Evolutionary conservation across 2,797 vertebrate genomes (phyloP), one percentile per base, ranked within the genome.

Genomic region (Ptychobarbus kaznakovi): DNA sequence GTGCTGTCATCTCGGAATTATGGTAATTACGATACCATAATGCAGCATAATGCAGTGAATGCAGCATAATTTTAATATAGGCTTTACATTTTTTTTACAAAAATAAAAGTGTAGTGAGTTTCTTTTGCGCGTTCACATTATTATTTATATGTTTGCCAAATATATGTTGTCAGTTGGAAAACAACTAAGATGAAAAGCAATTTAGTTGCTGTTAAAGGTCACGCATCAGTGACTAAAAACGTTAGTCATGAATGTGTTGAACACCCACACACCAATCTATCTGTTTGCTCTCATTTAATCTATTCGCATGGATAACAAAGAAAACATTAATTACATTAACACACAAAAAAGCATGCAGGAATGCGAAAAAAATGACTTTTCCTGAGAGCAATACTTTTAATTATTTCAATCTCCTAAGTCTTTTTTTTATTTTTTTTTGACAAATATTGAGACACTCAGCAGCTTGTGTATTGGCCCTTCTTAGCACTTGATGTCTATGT

Each of bases 151-250:
- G 16, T 76, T 76, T 56, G 32, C 65, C 65, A 81, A 35, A 81
- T 81, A 69, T 58, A 61, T 61, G 53, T 46, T 82, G 40, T 2
- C 25, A 63, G 25, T 35, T 46, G 69, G 69, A 70, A 70, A 81
- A 81, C 35, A 72, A 35, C 16, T 32, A n/a, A 58, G 16, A 58
- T 12, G 1, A 46, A 44, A 82, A 11, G 40, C 68, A 32, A 16
- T 58, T 82, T 44, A 81, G 80, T 28, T 70, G 49, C 68, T 74
- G 74, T 82, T 74, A 25, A 61, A 74, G 56, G 56, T 82, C 81
- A 74, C 28, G 20, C 53, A 82, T 63, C 51, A 82, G 56, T 74
- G 53, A 32, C 53, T 74, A 8, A 70, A 69, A 81, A 16, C 3
- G 8, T 74, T 16, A 82, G 28, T 58, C 25, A 2, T 75, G 22